These are phyloP conservation scores for Drosophila nikananu DNA, from an alignment of 1,140 invertebrate species.

Conservation along the genomic window DNA sequence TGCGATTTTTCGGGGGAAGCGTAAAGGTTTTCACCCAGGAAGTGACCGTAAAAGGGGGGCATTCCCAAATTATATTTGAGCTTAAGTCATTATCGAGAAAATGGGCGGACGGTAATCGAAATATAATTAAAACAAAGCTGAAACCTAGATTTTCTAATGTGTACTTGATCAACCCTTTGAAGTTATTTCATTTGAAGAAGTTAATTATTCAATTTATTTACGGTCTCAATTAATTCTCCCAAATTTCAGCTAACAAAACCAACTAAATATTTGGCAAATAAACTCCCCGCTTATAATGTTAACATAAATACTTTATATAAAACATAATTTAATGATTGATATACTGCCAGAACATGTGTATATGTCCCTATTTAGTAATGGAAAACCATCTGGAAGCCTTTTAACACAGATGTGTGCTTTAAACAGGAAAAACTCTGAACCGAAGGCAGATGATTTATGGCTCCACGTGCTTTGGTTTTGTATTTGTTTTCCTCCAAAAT, in stretches of 20 bases:
- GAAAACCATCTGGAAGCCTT: slow-evolving; percentile 4
- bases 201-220: no score
- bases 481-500: slow-evolving; percentile 41
- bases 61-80: slow-evolving; percentile 25
- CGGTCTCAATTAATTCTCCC: no score
- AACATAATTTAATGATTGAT: neutral
- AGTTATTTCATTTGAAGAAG: no score
- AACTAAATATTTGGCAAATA: neutral
- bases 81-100: slow-evolving; percentile 40
- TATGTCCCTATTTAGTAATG: neutral
- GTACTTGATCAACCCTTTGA: no score
- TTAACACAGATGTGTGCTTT: slow-evolving; percentile 15
- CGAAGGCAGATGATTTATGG: slow-evolving; percentile 52
- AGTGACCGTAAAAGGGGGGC: slow-evolving; percentile 10
- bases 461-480: slow-evolving; percentile 40
- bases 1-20: slow-evolving; percentile 1
- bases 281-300: neutral
- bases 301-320: neutral
- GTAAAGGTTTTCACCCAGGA: slow-evolving; percentile 13
- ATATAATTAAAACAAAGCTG: slow-evolving; percentile 22
- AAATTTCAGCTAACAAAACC: no score
- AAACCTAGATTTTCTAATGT: neutral
- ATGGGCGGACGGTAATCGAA: slow-evolving; percentile 18
- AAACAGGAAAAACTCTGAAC: slow-evolving; percentile 19
- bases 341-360: no score